Conservation (phyloP, 2,113 vertebrate species). For the Boulengeromyrus knoepffleri region DNA sequence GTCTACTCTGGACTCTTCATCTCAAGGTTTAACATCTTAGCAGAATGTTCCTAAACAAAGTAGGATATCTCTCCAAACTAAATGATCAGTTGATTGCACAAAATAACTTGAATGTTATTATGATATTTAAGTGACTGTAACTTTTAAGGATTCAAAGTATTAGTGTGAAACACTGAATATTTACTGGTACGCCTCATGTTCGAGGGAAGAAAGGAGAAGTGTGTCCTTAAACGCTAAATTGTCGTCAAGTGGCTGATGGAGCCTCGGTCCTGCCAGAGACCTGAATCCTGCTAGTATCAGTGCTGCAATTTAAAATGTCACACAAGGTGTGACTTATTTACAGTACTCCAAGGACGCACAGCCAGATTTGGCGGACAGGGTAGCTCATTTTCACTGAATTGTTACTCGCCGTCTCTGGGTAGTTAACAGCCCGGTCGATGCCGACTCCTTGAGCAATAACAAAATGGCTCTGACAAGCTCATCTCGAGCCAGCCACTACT, state of each 20-base stretch:
- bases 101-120: neutral
- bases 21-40: neutral
- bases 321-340: neutral
- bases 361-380: conserved; percentile 56
- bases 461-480: conserved; percentile 74
- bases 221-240: neutral
- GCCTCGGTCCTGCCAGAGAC: neutral
- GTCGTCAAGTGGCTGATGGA: neutral
- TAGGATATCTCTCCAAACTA: neutral
- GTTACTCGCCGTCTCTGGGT: conserved; percentile 62
- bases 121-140: neutral
- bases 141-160: neutral
- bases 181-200: neutral
- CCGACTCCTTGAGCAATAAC: conserved; percentile 69
- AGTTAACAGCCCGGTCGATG: conserved; percentile 72
- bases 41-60: neutral
- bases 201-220: neutral
- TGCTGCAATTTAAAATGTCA: neutral
- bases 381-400: conserved; percentile 62
- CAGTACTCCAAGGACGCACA: neutral
- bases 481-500: conserved; percentile 64
- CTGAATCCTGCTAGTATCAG: neutral
- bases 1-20: neutral
- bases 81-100: neutral
- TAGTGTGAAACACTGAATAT: neutral